Evolutionary conservation across 2,797 vertebrate species (phyloP).

Genomic region (Coregonus sp.): DNA sequence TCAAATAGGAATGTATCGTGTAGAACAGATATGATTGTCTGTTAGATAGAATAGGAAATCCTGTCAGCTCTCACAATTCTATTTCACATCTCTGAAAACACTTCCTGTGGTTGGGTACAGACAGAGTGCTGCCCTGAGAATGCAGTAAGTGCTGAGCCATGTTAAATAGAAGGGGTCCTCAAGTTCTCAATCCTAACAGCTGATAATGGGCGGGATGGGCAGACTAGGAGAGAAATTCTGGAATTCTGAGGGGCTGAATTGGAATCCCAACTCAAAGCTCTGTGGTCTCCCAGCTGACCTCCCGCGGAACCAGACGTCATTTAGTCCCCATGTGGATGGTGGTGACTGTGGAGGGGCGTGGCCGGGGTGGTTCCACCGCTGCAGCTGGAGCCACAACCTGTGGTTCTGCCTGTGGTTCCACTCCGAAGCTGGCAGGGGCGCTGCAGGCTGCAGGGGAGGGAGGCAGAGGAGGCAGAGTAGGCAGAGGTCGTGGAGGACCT

Average conservation of each 20-base stretch:
- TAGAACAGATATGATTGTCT: background rate
- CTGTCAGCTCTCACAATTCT: background rate
- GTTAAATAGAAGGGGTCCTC: conserved; percentile 52
- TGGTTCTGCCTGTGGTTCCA: conserved; percentile 46
- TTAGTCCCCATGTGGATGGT: conserved; percentile 82
- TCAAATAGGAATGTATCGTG: background rate
- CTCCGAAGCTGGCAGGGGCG: conserved; percentile 31
- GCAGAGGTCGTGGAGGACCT: conserved; percentile 56
- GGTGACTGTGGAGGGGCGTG: conserved; percentile 74
- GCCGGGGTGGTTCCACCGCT: conserved; percentile 46
- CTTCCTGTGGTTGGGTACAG: background rate
- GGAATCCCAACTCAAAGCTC: conserved; percentile 62
- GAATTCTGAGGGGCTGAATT: conserved; percentile 8
- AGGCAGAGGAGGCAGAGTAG: conserved; percentile 46
- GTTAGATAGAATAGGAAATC: background rate
- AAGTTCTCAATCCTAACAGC: conserved; percentile 49
- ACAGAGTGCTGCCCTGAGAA: conserved; percentile 30
- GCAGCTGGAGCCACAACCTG: background rate
- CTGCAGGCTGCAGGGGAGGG: conserved; percentile 43
- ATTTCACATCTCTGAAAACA: background rate
- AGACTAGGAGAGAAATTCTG: conserved; percentile 39
- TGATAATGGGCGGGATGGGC: conserved; percentile 64
- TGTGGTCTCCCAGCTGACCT: conserved; percentile 73
- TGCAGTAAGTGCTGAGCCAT: conserved; percentile 37
- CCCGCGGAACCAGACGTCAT: conserved; percentile 78